Base-by-base conservation (phyloP, 1,140 invertebrate species). In the Nebria ingens region DNA sequence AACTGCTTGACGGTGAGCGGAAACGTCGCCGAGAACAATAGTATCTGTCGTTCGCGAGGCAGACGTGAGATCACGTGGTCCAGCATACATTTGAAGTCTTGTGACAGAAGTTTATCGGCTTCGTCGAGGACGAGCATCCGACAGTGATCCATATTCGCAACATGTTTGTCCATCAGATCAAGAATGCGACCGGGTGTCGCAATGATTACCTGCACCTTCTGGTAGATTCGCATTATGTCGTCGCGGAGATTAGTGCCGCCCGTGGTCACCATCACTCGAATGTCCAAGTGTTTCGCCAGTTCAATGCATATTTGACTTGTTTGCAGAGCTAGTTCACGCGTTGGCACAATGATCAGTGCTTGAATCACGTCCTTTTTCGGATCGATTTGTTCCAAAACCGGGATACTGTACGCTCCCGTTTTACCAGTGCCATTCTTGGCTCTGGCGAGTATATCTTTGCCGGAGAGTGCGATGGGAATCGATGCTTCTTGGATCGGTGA, bases 251-350 rank as follows among this genome's bases (percentile, higher is more conserved):
- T 96, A 59, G 96, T 99, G 63, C 97, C 96, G 68, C 86, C 69
- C 65, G 97, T 99, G 60, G 97, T 98, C 51, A 99, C 97, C 97
- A 99, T 99, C 53, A 98, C 91, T 73, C 92, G 89, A 62, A 95
- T 83, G 68, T 91, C 83, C 77, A 95, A 83, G 73, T 97, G 94
- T 76, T 99, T 99, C 57, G 93, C 87, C 56, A 99, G 77, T 73
- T 99, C 95, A 72, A 98, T 98, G 74, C 96, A 97, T 67, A 99
- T 99, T 78, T 99, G 96, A 79, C 94, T 97, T 67, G 97, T 99
- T 76, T 99, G 97, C 60, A 99, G 81, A 60, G 97, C 97, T 72
- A 99, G 79, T 76, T 99, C 97, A 79, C 97, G 81, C 51, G 97
- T 99, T 61, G 97, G 97, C 62, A 99, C 97, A 74, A 99, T 94